A percentile compares a stretch with the other conserved stretches of the same genome.
Evolutionary conservation across 2,888 invertebrate genomes (phyloP).

Genomic region (Drosophila greeni): DNA sequence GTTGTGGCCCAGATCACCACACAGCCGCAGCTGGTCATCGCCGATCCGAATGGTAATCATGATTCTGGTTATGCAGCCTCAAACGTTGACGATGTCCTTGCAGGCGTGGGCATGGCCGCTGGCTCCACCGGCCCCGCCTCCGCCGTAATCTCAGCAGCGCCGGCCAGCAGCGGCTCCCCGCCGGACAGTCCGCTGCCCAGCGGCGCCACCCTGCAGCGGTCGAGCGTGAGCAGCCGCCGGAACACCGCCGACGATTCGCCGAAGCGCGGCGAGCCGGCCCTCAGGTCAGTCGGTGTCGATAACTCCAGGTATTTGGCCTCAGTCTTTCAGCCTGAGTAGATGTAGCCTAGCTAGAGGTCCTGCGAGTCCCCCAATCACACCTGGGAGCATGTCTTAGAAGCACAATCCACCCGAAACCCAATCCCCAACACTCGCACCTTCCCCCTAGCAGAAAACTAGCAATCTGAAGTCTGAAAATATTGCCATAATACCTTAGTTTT

Average conservation of each 20-base stretch:
- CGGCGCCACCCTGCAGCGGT: slow-evolving; percentile 77
- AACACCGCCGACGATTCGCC: slow-evolving; percentile 77
- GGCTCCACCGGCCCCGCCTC: slow-evolving; percentile 41
- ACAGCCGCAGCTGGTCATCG: slow-evolving; percentile 81
- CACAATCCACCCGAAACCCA: background rate
- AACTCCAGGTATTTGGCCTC: slow-evolving; percentile 20
- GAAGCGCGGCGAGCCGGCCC: slow-evolving; percentile 76
- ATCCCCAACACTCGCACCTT: background rate
- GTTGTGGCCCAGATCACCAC: slow-evolving; percentile 81
- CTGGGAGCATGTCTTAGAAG: background rate
- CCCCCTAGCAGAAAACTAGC: too few relatives aligned
- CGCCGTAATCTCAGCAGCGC: slow-evolving; percentile 19
- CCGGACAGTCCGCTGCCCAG: slow-evolving; percentile 80
- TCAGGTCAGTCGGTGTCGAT: slow-evolving; percentile 71
- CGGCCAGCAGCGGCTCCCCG: slow-evolving; percentile 80
- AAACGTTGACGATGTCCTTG: slow-evolving; percentile 81
- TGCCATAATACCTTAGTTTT: slow-evolving; percentile 10
- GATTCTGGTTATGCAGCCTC: slow-evolving; percentile 90
- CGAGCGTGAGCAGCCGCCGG: slow-evolving; percentile 75
- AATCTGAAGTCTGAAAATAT: slow-evolving; percentile 20
- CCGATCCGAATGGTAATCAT: slow-evolving; percentile 90
- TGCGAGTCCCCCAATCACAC: too few relatives aligned
- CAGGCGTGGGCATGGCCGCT: slow-evolving; percentile 79
- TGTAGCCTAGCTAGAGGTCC: too few relatives aligned
- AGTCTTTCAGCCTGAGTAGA: background rate